Evolutionary conservation across 2,888 invertebrate species (phyloP).

Genomic region (Tipula confusa): DNA sequence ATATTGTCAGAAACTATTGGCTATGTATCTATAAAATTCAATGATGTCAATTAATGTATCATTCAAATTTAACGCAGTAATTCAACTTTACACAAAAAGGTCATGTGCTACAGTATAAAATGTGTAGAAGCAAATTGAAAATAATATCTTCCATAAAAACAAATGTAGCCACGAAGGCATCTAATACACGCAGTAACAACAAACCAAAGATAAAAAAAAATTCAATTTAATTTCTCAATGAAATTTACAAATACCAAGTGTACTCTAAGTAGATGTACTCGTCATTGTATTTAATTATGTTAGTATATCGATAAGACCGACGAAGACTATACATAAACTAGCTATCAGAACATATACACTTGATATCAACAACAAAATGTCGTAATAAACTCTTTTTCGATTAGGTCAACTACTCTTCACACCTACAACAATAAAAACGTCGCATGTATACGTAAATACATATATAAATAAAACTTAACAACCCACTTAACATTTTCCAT

Average conservation of each 20-base stretch:
- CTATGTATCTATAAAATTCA: too few relatives aligned
- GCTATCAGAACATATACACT: not conserved
- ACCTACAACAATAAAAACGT: not conserved
- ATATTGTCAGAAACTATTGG: too few relatives aligned
- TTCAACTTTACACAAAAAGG: too few relatives aligned
- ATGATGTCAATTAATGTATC: too few relatives aligned
- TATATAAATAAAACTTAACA: not conserved
- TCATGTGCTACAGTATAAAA: too few relatives aligned
- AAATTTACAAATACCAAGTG: not conserved
- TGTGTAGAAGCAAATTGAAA: too few relatives aligned
- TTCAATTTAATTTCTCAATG: not conserved
- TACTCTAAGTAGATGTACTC: not conserved
- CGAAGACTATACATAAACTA: not conserved
- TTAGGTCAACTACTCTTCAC: conserved; percentile 20
- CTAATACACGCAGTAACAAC: too few relatives aligned
- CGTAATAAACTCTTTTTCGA: not conserved
- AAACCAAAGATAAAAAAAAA: too few relatives aligned
- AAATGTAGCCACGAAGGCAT: too few relatives aligned
- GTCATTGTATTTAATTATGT: too few relatives aligned
- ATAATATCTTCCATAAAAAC: too few relatives aligned
- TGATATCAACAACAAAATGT: not conserved
- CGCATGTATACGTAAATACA: not conserved
- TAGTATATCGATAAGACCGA: not conserved
- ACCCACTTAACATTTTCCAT: not conserved
- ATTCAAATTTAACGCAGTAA: too few relatives aligned